A percentile compares a stretch with the other conserved stretches of the same genome.
phyloP scores from a whole-genome alignment of 2,113 vertebrate species.

The Pluvialis apricaria region DNA sequence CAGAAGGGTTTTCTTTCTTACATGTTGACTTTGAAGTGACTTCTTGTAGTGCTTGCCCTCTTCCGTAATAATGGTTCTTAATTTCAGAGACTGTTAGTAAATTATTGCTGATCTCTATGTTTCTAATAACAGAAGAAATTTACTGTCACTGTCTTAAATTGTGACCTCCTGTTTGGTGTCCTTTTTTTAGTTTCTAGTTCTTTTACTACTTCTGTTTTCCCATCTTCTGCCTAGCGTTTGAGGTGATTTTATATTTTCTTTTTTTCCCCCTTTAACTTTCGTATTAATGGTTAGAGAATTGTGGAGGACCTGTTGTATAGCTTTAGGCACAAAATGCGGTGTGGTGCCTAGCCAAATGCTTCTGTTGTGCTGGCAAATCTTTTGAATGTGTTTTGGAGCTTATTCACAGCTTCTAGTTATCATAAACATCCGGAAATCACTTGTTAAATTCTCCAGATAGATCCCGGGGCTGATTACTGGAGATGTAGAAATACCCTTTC shows the following conservation, averaged over 20 bases:
- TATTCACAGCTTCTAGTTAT: neutral
- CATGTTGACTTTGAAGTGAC: neutral
- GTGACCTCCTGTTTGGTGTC: fast-evolving
- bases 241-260: neutral
- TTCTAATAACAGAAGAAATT: neutral
- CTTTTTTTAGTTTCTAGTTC: fast-evolving
- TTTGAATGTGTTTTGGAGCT: neutral
- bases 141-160: neutral
- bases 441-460: neutral
- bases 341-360: neutral
- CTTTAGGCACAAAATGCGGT: neutral
- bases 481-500: neutral
- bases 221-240: neutral
- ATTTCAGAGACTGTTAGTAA: neutral
- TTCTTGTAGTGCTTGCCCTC: neutral
- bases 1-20: neutral
- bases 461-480: neutral
- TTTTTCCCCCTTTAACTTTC: neutral
- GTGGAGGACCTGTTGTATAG: neutral
- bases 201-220: neutral
- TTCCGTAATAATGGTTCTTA: neutral
- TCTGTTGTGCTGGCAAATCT: neutral
- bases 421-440: neutral
- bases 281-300: neutral
- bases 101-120: neutral